Evolutionary conservation across 2,797 vertebrate genomes (phyloP), one percentile per base, ranked within the genome.

Genomic region (Helarctos malayanus): DNA sequence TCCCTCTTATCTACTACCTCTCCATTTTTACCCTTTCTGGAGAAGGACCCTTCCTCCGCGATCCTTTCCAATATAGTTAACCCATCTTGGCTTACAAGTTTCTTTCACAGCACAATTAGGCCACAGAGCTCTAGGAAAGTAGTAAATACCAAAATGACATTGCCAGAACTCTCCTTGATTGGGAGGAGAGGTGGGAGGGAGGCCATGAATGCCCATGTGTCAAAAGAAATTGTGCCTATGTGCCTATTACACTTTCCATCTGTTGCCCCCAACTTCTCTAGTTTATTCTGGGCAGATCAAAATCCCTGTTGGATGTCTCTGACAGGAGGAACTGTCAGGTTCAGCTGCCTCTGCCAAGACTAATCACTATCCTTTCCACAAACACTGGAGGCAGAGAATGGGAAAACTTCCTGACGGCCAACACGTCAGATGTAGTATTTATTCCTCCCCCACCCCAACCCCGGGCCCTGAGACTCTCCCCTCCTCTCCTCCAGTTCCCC

Each of bases 151-250:
- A 69, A 69, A 76, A 29, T 41, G 41, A 3, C 21, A 65, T 83
- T 84, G 59, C 38, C 94, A 96, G 85, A 89, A 75, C 79, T 89
- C 25, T 89, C 47, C 54, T 79, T 89, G 56, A 63, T 49, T 29
- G 5, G 35, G 52, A 83, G 52, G 82, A 14, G 56, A 78, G 27
- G 4, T 57, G 47, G 25, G 14, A 52, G n/a, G 15, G 57, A 71
- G 27, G 27, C 57, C 4, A 11, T 45, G 14, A 18, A 69, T 47
- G 41, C 25, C 32, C 52, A 25, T 18, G 29, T 32, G 25, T 95
- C 61, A 35, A 56, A 69, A 89, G 41, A 69, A 97, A 79, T 12
- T 59, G 19, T 45, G 29, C 27, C 27, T 79, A 3, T 52, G 8
- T 71, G 12, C 41, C 15, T 54, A 25, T 35, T 54, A 35, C 10